phyloP scores from a whole-genome alignment of 2,113 vertebrate genomes.

The Myrmophylax atrothorax region DNA sequence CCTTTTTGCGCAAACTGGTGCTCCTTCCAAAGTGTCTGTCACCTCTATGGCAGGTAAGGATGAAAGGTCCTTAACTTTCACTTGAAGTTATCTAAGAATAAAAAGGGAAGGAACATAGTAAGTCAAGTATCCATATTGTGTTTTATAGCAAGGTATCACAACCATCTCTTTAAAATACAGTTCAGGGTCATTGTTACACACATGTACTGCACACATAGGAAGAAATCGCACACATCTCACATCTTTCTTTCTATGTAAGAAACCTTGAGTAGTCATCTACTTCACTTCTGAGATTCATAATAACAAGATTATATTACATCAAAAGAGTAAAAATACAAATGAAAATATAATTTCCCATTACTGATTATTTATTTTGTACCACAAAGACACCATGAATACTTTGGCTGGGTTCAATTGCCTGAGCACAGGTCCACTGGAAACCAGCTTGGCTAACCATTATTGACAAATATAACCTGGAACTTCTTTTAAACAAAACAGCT shows the following conservation, averaged over 20 bases:
- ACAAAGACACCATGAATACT: not conserved
- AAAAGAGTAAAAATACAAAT: not conserved
- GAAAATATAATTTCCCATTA: not conserved
- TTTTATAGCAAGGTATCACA: not conserved
- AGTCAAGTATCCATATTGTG: not conserved
- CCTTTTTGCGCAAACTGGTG: conserved; percentile 15
- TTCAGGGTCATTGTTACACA: not conserved
- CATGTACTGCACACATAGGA: not conserved
- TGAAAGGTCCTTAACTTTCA: conserved; percentile 30
- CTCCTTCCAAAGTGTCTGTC: conserved; percentile 45
- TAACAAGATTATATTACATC: not conserved
- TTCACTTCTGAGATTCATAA: not conserved
- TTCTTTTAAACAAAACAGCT: not conserved
- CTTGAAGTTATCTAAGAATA: conserved; percentile 9
- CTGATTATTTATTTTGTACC: not conserved
- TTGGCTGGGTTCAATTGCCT: not conserved
- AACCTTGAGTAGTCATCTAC: not conserved
- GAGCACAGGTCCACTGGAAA: not conserved
- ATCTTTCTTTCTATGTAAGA: not conserved
- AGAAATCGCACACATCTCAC: not conserved
- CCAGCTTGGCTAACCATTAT: not conserved
- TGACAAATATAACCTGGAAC: not conserved
- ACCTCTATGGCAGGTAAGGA: conserved; percentile 27
- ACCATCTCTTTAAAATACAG: not conserved
- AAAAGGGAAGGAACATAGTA: not conserved